These are phyloP conservation scores for Meandrina meandrites DNA, from an alignment of 92 coral and sea anemone genomes.

Conservation along the genomic window DNA sequence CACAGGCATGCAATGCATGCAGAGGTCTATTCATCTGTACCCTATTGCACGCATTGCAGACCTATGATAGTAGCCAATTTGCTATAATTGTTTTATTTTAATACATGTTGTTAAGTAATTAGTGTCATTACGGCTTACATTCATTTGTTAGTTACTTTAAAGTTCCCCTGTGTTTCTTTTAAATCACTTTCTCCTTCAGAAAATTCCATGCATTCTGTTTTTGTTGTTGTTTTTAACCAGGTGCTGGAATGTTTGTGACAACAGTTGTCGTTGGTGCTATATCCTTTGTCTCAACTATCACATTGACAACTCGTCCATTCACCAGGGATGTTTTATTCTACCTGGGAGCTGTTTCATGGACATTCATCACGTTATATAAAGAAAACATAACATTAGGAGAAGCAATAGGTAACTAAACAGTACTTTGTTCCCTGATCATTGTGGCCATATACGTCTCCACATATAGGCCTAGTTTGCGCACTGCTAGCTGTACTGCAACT, in stretches of 20 bases:
- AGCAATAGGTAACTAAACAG: slow-evolving; percentile 70
- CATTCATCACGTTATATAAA: slow-evolving; percentile 69
- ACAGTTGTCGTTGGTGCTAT: slow-evolving; percentile 91
- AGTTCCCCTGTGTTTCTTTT: too few species aligned
- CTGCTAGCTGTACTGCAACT: background rate
- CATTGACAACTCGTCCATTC: slow-evolving; percentile 83
- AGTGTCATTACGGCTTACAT: too few species aligned
- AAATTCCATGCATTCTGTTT: too few species aligned
- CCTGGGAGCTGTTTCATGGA: slow-evolving; percentile 95
- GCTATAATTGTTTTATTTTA: too few species aligned
- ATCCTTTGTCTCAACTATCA: slow-evolving; percentile 59
- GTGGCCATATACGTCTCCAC: background rate
- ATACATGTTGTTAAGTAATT: too few species aligned
- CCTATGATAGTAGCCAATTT: too few species aligned
- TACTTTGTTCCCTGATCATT: too few species aligned
- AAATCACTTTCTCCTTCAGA: too few species aligned
- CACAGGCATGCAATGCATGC: background rate
- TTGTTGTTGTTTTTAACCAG: slow-evolving; percentile 24
- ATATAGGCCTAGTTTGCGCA: background rate
- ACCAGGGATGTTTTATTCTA: slow-evolving; percentile 90
- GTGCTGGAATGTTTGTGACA: slow-evolving; percentile 99
- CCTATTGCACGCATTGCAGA: too few species aligned
- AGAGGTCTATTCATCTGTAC: too few species aligned
- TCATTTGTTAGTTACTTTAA: too few species aligned
- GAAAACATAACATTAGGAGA: slow-evolving; percentile 58